Percentiles rank a stretch among this genome's conserved stretches.
phyloP scores from a whole-genome alignment of 2,113 vertebrate species.

The Carassius gibelio region DNA sequence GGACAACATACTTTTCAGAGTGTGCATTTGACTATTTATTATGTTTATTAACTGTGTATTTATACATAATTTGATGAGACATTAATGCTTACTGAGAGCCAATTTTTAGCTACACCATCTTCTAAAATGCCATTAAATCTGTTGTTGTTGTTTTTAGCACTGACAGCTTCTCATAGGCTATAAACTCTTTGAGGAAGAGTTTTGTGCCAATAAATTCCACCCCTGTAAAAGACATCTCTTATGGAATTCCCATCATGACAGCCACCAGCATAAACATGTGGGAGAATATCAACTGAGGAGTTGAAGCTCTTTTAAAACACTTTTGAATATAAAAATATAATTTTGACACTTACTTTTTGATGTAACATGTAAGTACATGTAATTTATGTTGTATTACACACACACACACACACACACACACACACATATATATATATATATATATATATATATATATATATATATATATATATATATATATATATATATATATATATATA shows the following conservation, averaged over 20 bases:
- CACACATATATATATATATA: no score
- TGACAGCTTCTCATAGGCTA: slow-evolving; percentile 87
- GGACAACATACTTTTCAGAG: not conserved
- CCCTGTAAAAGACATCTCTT: slow-evolving; percentile 80
- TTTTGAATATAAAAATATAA: not conserved
- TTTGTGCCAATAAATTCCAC: slow-evolving; percentile 92
- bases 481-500: no score
- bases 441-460: no score
- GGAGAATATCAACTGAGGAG: slow-evolving; percentile 86
- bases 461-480: no score
- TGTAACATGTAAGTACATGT: not conserved
- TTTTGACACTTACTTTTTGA: not conserved
- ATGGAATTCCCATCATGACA: slow-evolving; percentile 90
- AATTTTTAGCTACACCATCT: slow-evolving; percentile 68
- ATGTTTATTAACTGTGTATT: not conserved
- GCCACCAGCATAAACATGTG: slow-evolving; percentile 90
- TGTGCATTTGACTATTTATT: not conserved
- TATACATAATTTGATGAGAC: not conserved
- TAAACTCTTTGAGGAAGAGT: slow-evolving; percentile 93
- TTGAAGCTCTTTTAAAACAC: slow-evolving; percentile 24
- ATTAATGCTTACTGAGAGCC: slow-evolving; percentile 85
- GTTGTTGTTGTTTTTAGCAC: slow-evolving; percentile 71
- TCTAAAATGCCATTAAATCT: slow-evolving; percentile 78
- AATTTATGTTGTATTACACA: no score
- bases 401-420: no score